phyloP scores from a whole-genome alignment of 2,797 vertebrate genomes.

The Malurus leucopterus region DNA sequence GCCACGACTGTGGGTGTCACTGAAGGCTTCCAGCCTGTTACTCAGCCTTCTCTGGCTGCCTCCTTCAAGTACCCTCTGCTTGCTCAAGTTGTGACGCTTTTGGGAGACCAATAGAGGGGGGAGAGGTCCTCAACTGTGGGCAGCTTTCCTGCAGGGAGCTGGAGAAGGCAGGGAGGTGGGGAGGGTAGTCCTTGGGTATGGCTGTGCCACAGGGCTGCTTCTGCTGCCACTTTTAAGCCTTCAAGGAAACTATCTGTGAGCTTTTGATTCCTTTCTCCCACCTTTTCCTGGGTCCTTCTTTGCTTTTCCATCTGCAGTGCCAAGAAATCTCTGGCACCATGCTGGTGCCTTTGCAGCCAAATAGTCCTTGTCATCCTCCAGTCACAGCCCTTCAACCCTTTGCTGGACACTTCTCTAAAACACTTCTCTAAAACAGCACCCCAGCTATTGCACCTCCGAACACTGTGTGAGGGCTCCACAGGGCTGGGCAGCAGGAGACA shows the following conservation, averaged over 20 bases:
- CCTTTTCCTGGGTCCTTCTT: background rate
- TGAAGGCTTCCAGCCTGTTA: background rate
- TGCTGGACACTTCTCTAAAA: background rate
- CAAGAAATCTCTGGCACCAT: background rate
- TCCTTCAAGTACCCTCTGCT: background rate
- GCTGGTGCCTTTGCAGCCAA: background rate
- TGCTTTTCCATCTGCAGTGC: rapidly evolving
- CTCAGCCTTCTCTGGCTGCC: background rate
- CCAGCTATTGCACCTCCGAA: background rate
- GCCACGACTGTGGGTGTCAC: background rate
- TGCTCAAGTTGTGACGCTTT: background rate
- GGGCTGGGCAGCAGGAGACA: background rate
- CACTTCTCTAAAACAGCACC: background rate
- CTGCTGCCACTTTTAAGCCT: background rate
- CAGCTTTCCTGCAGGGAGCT: background rate
- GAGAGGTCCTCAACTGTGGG: background rate
- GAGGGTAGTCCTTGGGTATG: background rate
- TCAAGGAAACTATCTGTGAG: background rate
- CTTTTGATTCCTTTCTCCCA: background rate
- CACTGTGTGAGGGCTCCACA: rapidly evolving
- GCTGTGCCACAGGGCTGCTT: background rate
- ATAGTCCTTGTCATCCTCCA: too few species aligned
- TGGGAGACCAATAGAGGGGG: background rate
- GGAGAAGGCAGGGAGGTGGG: background rate
- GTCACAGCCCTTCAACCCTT: background rate